A percentile compares a stretch with the other conserved stretches of the same genome.
Evolutionary conservation across 2,888 invertebrate genomes (phyloP).

Genomic region (Galeopsomyia nigrocyanea): DNA sequence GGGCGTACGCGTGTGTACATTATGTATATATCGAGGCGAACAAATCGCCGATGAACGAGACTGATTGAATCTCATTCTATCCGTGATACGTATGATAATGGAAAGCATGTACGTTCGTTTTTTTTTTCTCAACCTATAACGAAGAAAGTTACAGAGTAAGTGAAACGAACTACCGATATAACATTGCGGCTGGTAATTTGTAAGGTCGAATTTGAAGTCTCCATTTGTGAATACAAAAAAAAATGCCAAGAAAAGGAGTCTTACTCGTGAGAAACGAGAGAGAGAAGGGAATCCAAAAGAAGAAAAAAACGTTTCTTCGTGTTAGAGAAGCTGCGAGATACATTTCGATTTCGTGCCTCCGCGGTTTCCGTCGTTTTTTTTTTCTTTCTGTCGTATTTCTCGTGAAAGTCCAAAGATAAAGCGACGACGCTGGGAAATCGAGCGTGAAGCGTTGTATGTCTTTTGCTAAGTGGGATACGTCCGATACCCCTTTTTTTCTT

Average conservation of each 20-base stretch:
- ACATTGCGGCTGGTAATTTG: no score
- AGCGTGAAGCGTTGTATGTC: background rate
- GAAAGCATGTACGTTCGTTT: no score
- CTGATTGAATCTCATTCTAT: background rate
- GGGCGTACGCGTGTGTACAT: background rate
- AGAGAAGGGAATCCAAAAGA: conserved; percentile 14
- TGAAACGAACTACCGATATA: no score
- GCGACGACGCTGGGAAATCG: background rate
- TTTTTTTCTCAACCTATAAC: no score
- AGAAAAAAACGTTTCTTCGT: background rate
- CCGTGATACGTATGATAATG: no score
- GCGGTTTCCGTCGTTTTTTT: conserved; percentile 23
- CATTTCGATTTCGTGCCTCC: conserved; percentile 35
- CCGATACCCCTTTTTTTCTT: no score
- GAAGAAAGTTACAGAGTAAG: no score
- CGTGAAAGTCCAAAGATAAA: background rate
- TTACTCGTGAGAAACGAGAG: background rate
- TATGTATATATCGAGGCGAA: background rate
- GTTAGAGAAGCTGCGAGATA: background rate
- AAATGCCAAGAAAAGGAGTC: no score
- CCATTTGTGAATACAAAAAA: no score
- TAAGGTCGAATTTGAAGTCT: no score
- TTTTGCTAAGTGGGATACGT: background rate
- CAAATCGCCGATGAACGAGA: background rate
- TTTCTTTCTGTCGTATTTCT: background rate